Evolutionary conservation across 2,888 invertebrate species (phyloP).

Genomic region (Gandaritis pyraliata): DNA sequence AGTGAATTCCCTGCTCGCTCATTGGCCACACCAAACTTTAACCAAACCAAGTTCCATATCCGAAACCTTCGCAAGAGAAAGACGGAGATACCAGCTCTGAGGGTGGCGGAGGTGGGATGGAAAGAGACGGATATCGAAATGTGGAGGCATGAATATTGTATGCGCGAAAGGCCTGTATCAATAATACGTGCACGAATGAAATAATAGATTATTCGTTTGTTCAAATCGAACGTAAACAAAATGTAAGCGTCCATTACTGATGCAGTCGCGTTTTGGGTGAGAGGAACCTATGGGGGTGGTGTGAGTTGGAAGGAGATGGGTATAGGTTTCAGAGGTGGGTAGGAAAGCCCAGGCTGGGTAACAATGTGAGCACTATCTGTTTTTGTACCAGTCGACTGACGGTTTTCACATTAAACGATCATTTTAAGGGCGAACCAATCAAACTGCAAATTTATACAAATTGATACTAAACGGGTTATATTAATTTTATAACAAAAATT

Average conservation of each 20-base stretch:
- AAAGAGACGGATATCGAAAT: conserved; percentile 60
- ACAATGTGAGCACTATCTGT: conserved; percentile 67
- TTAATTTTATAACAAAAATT: conserved; percentile 85
- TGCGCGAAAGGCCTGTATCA: conserved; percentile 78
- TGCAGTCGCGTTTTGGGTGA: conserved; percentile 57
- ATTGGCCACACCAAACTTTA: conserved; percentile 61
- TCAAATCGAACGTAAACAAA: conserved; percentile 83
- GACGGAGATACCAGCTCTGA: conserved; percentile 42
- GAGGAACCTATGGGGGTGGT: conserved; percentile 43
- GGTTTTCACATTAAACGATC: conserved; percentile 83
- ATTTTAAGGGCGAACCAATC: conserved; percentile 83
- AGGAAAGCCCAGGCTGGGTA: conserved; percentile 37
- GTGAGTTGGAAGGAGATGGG: conserved; percentile 57
- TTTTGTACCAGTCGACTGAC: conserved; percentile 80
- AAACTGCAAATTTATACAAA: conserved; percentile 84
- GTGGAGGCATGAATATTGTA: conserved; percentile 73
- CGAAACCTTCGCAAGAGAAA: conserved; percentile 54
- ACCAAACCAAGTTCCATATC: conserved; percentile 61
- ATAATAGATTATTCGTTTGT: conserved; percentile 85
- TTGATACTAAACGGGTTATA: conserved; percentile 84
- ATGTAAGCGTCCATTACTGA: conserved; percentile 81
- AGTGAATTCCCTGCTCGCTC: conserved; percentile 70
- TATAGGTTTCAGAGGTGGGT: conserved; percentile 48
- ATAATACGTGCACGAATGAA: conserved; percentile 84
- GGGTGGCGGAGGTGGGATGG: conserved; percentile 21